Evolutionary conservation across 35 echinoderm and acorn worm species (phyloP).

Genomic region (Patiria miniata): DNA sequence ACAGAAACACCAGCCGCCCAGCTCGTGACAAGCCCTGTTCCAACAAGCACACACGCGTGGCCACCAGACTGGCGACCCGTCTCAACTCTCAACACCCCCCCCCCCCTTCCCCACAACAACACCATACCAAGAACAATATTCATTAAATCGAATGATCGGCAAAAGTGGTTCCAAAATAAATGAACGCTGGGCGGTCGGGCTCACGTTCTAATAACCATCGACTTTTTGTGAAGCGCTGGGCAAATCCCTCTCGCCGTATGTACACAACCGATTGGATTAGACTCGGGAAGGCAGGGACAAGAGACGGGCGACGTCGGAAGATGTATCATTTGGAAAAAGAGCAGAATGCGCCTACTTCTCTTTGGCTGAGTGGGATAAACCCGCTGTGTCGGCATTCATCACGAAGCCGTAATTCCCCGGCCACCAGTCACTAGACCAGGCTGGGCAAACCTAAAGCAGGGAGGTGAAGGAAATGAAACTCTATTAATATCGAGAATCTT

Average conservation of each 20-base stretch:
- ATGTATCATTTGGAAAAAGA: no score
- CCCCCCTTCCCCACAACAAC: background rate
- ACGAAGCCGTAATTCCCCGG: slow-evolving; percentile 7
- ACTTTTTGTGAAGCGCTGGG: slow-evolving; percentile 7
- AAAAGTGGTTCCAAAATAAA: slow-evolving; percentile 25
- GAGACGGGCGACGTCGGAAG: no score
- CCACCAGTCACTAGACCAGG: background rate
- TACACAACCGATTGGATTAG: slow-evolving; percentile 31
- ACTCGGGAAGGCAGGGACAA: background rate
- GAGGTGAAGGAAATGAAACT: background rate
- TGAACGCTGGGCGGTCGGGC: slow-evolving; percentile 10
- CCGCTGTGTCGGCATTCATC: slow-evolving; percentile 23
- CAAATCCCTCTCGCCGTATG: slow-evolving; percentile 2
- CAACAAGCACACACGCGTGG: slow-evolving; percentile 1
- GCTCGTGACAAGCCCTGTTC: background rate
- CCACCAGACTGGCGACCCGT: slow-evolving; percentile 20
- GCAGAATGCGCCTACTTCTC: no score
- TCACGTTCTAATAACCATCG: slow-evolving; percentile 28
- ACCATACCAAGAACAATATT: slow-evolving; percentile 14
- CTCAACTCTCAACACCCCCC: no score
- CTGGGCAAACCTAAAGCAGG: background rate
- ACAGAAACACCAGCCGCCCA: background rate
- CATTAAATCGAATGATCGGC: slow-evolving; percentile 29
- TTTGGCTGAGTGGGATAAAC: background rate
- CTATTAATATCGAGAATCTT: background rate